Base-by-base conservation (phyloP, 2,797 vertebrate genomes). In the Pipistrellus nathusii region DNA sequence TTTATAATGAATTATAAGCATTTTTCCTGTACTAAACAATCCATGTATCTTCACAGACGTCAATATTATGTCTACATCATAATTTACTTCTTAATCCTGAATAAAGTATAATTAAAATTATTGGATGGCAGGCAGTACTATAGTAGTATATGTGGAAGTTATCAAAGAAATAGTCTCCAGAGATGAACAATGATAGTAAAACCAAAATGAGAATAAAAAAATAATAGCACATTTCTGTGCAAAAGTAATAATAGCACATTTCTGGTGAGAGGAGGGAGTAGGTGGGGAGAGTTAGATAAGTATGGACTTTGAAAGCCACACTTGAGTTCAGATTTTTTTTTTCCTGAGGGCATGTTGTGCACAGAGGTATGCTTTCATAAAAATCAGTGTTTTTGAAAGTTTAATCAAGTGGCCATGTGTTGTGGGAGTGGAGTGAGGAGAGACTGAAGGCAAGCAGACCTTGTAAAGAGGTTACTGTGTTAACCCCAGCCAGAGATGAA, bases 11-110 rank as follows among this genome's bases (percentile, higher is more conserved):
- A 44, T 9, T 84, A 57, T 69, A 9, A 86, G 1, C 2, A 92
- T 69, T 88, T 85, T 94, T 72, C 44, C 23, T 55, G 2, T 55
- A 4, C 32, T 66, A 68, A 89, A 51, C 53, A 62, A 88, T 62
- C 2, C 9, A 38, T 68, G 80, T 80, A 76, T 87, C 27, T 72
- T 25, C 15, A 66, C 44, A 57, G 32, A 76, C 32, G 4, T 80
- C 17, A n/a, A 25, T 75, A 69, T 71, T 90, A 77, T 96, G 59
- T 0, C 30, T 76, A 0, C 10, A 48, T 76, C 8, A 25, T 66
- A 76, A 77, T 66, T 87, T 86, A 72, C 25, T 78, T 84, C 55
- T 88, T 81, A 83, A 80, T 87, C 68, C 71, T 32, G 41, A 93
- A 32, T 85, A 92, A 94, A 88, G 2, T 76, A 53, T 44, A 71